Conservation (phyloP, 2,888 invertebrate species). For the Diogma glabrata region DNA sequence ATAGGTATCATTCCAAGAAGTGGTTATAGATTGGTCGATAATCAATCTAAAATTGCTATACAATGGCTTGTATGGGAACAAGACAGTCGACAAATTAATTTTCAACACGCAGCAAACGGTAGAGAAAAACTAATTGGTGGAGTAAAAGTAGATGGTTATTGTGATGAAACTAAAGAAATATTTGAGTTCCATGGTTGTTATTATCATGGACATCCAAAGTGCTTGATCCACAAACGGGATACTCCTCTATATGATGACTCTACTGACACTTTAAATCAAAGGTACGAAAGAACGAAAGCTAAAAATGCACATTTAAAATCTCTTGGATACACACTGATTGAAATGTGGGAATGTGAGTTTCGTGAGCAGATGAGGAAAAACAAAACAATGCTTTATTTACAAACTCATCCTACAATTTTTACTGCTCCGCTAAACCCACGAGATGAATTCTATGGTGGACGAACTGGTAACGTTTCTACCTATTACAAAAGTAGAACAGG, state of each 20-base stretch:
- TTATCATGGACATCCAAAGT: background rate
- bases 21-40: slow-evolving; percentile 23
- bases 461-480: too few species aligned
- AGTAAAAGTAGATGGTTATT: background rate
- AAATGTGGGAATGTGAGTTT: slow-evolving; percentile 3
- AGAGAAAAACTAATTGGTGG: background rate
- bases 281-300: background rate
- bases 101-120: background rate
- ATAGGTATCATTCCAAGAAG: slow-evolving; percentile 23
- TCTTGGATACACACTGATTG: background rate
- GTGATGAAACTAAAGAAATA: too few species aligned
- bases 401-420: too few species aligned
- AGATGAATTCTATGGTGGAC: too few species aligned
- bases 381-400: background rate
- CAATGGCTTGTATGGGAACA: background rate
- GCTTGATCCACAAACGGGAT: background rate
- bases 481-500: slow-evolving; percentile 19
- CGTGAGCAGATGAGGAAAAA: background rate
- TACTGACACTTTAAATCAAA: background rate
- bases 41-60: slow-evolving; percentile 19
- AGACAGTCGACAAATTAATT: background rate
- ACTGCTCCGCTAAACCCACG: too few species aligned
- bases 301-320: background rate
- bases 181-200: too few species aligned
- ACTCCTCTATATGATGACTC: background rate